Conservation (phyloP, 1,140 invertebrate species). For the Steinernema khuongi region DNA sequence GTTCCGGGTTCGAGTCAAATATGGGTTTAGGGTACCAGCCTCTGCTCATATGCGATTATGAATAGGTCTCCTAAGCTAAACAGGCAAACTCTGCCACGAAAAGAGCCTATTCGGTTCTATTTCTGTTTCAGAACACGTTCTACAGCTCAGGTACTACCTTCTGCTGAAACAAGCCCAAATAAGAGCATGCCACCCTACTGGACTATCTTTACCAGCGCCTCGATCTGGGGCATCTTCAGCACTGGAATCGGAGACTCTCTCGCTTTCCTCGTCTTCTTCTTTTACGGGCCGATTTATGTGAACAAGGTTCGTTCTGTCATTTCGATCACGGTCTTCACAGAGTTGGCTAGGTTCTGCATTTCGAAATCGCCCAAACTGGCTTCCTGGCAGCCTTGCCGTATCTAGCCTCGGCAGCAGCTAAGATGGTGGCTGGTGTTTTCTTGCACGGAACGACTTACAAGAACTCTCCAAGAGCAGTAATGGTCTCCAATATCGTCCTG, state of each 20-base stretch:
- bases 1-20: too few relatives aligned
- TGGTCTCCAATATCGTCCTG: neutral
- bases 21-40: too few relatives aligned
- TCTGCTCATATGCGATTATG: too few relatives aligned
- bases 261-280: neutral
- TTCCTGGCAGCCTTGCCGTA: neutral
- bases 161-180: neutral
- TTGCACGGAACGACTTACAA: neutral
- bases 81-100: too few relatives aligned
- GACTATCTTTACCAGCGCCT: neutral
- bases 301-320: neutral
- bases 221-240: neutral
- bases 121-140: neutral
- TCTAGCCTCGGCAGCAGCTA: neutral
- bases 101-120: neutral
- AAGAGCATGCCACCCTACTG: neutral
- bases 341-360: neutral
- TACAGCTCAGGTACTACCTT: neutral
- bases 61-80: too few relatives aligned
- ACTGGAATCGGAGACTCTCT: constrained; percentile 5
- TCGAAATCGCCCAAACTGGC: neutral
- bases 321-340: neutral
- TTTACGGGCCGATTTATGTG: neutral
- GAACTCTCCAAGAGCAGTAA: neutral
- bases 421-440: neutral